Evolutionary conservation across 2,888 invertebrate species (phyloP).

Genomic region (Chloromyia formosa): DNA sequence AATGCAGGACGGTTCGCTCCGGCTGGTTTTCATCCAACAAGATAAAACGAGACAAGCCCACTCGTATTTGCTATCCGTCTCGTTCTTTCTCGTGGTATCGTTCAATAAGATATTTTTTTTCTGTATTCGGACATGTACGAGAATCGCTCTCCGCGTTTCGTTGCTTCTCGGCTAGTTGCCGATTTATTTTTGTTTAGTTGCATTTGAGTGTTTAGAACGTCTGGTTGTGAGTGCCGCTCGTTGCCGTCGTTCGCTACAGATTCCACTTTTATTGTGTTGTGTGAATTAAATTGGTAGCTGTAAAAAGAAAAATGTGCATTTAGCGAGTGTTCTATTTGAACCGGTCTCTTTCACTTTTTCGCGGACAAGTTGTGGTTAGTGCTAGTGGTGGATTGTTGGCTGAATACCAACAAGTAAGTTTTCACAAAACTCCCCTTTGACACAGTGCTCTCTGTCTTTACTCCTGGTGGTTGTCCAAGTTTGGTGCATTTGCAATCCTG

Average conservation of each 20-base stretch:
- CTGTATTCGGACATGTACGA: neutral
- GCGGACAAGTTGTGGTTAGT: neutral
- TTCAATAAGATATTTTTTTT: neutral
- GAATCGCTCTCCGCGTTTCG: conserved; percentile 36
- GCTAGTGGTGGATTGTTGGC: neutral
- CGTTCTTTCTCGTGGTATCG: neutral
- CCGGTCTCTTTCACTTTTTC: neutral
- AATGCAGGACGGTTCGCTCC: conserved; percentile 5
- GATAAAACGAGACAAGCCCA: neutral
- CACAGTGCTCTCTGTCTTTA: too few relatives aligned
- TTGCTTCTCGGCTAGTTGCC: neutral
- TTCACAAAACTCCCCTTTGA: too few relatives aligned
- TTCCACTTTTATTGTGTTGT: neutral
- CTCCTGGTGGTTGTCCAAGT: too few relatives aligned
- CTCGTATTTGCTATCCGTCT: neutral
- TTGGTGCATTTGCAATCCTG: neutral
- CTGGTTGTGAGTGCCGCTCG: conserved; percentile 5
- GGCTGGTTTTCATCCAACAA: neutral
- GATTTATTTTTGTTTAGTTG: conserved; percentile 40
- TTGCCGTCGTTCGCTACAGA: neutral
- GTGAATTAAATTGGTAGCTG: neutral
- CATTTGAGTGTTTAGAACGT: conserved; percentile 30
- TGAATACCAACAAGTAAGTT: too few relatives aligned
- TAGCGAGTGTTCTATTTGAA: neutral
- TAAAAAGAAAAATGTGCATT: neutral